Evolutionary conservation across 1,140 invertebrate species (phyloP).

Genomic region (Neodiprion virginianus): DNA sequence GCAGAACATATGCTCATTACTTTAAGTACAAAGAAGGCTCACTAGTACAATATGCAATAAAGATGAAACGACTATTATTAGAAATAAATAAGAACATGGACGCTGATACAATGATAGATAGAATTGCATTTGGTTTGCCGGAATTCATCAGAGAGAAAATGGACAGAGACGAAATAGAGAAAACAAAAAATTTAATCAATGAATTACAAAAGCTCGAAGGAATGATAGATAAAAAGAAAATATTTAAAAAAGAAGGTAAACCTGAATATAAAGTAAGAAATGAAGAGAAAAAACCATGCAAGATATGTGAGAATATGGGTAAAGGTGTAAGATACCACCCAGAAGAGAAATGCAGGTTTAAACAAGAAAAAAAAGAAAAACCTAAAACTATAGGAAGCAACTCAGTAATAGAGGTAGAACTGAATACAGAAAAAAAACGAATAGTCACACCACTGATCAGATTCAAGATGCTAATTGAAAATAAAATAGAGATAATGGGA

Average conservation of each 20-base stretch:
- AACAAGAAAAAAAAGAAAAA: constrained; percentile 17
- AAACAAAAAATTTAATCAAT: constrained; percentile 14
- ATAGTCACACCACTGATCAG: no score
- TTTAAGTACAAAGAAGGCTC: constrained; percentile 32
- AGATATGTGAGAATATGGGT: not conserved
- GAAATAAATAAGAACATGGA: constrained; percentile 17
- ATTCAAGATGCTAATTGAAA: no score
- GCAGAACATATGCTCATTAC: constrained; percentile 17
- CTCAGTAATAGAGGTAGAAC: constrained; percentile 25
- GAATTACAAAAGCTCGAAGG: constrained; percentile 15
- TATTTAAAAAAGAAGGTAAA: not conserved
- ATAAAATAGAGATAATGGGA: no score
- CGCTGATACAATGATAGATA: constrained; percentile 16
- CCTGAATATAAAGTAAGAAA: not conserved
- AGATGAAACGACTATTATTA: constrained; percentile 29
- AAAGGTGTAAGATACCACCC: not conserved
- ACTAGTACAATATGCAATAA: constrained; percentile 33
- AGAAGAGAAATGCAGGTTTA: not conserved
- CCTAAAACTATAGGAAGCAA: constrained; percentile 17
- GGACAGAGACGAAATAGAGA: constrained; percentile 13
- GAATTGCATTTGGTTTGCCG: constrained; percentile 15
- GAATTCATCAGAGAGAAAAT: constrained; percentile 20
- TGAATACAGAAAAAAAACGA: constrained; percentile 23
- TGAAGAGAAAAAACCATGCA: not conserved
- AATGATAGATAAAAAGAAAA: not conserved